phyloP scores from a whole-genome alignment of 2,888 invertebrate genomes.

The Melanophora roralis region DNA sequence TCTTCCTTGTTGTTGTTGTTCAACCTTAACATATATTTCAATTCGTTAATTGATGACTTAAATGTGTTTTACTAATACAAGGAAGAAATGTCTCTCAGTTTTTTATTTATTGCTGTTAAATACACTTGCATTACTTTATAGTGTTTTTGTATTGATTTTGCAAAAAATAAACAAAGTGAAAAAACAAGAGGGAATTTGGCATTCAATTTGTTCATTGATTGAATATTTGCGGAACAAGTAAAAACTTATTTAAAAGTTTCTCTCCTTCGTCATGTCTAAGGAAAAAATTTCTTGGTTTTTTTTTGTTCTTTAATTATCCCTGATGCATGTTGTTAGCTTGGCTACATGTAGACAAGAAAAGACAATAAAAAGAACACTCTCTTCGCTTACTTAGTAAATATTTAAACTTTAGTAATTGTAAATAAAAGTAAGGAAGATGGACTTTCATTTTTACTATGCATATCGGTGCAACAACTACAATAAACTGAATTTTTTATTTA shows the following conservation, averaged over 20 bases:
- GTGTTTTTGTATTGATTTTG: neutral
- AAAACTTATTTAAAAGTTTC: neutral
- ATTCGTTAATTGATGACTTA: slow-evolving; percentile 6
- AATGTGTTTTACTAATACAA: neutral
- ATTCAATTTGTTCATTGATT: slow-evolving; percentile 48
- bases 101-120: neutral
- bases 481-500: no score
- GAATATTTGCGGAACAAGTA: slow-evolving; percentile 44
- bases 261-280: neutral
- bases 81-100: neutral
- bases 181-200: slow-evolving; percentile 7
- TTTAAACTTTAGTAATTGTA: slow-evolving; percentile 19
- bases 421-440: neutral
- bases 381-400: slow-evolving; percentile 4
- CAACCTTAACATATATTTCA: slow-evolving; percentile 35
- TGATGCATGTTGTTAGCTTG: slow-evolving; percentile 1
- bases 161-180: neutral
- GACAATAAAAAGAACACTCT: no score
- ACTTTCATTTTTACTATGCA: no score
- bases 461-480: no score
- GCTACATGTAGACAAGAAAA: neutral
- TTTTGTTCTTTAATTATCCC: neutral
- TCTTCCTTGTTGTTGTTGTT: slow-evolving; percentile 7
- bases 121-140: neutral
- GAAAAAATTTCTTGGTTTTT: slow-evolving; percentile 1